Evolutionary conservation across 2,888 invertebrate genomes (phyloP).

Genomic region (Lysandra coridon): DNA sequence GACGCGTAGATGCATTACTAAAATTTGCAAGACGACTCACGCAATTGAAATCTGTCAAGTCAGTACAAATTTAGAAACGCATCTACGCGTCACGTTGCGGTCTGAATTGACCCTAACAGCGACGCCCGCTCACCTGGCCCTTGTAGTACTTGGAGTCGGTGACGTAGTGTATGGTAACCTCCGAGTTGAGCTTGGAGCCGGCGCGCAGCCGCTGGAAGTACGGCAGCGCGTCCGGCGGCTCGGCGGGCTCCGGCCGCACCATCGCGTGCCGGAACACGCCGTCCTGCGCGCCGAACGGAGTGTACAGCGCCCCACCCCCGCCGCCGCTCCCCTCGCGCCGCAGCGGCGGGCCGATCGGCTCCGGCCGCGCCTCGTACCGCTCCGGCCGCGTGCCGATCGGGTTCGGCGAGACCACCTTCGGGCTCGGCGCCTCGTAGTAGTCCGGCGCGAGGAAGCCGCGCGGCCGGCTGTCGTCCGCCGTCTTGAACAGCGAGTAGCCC

Average conservation of each 20-base stretch:
- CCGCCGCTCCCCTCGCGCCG: slow-evolving; percentile 48
- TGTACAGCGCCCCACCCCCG: slow-evolving; percentile 53
- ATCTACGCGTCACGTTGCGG: too few relatives aligned
- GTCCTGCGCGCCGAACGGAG: slow-evolving; percentile 69
- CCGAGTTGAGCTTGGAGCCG: slow-evolving; percentile 68
- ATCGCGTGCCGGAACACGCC: slow-evolving; percentile 66
- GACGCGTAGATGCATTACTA: too few relatives aligned
- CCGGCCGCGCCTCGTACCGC: slow-evolving; percentile 57
- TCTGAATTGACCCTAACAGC: too few relatives aligned
- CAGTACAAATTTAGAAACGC: too few relatives aligned
- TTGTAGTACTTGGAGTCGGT: slow-evolving; percentile 73
- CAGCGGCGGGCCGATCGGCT: slow-evolving; percentile 63
- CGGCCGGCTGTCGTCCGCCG: slow-evolving; percentile 58
- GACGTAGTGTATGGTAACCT: slow-evolving; percentile 73
- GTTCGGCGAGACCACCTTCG: slow-evolving; percentile 66
- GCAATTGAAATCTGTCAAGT: too few relatives aligned
- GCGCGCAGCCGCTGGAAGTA: slow-evolving; percentile 70
- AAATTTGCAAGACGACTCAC: too few relatives aligned
- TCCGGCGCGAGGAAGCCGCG: slow-evolving; percentile 61
- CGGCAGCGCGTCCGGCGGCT: slow-evolving; percentile 67
- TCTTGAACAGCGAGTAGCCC: slow-evolving; percentile 71
- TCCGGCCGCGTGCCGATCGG: slow-evolving; percentile 71
- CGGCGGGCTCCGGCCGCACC: slow-evolving; percentile 46
- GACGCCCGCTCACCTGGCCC: slow-evolving; percentile 56
- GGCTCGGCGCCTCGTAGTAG: slow-evolving; percentile 56